phyloP scores from a whole-genome alignment of 2,113 vertebrate genomes.

The Cercopithecus mona region DNA sequence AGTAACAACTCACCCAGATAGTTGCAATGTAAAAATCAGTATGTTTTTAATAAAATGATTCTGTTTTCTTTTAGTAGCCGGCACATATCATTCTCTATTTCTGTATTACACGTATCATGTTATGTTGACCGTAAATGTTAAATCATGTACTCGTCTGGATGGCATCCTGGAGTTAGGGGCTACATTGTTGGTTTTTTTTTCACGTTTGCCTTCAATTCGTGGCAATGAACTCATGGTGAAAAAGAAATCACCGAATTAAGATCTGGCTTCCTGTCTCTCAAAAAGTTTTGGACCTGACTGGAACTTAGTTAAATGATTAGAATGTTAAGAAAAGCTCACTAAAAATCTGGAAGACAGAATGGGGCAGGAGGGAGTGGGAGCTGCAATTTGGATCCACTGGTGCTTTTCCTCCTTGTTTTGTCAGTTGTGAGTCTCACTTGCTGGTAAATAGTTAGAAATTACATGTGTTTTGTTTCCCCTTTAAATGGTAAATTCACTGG shows the following conservation, averaged over 20 bases:
- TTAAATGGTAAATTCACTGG: slow-evolving; percentile 52
- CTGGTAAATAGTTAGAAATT: slow-evolving; percentile 65
- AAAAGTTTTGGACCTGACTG: not conserved
- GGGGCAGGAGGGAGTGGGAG: not conserved
- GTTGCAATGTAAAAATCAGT: not conserved
- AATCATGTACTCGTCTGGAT: not conserved
- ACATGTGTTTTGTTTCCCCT: slow-evolving; percentile 56
- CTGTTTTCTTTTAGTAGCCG: not conserved
- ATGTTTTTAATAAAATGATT: not conserved
- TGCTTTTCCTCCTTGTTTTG: slow-evolving; percentile 19
- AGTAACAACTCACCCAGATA: not conserved
- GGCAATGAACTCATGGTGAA: not conserved
- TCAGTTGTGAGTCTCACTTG: slow-evolving; percentile 46
- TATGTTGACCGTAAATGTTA: slow-evolving; percentile 7
- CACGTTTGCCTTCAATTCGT: not conserved
- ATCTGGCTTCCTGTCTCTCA: not conserved
- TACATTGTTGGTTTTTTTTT: not conserved
- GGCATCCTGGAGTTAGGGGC: not conserved
- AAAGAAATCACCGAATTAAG: not conserved
- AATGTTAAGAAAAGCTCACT: not conserved
- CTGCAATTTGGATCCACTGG: not conserved
- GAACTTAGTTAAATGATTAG: not conserved
- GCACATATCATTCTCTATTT: not conserved
- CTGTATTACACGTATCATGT: not conserved
- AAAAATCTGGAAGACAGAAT: not conserved